phyloP scores from a whole-genome alignment of 1,140 invertebrate species.

The Drosophila suzukii region DNA sequence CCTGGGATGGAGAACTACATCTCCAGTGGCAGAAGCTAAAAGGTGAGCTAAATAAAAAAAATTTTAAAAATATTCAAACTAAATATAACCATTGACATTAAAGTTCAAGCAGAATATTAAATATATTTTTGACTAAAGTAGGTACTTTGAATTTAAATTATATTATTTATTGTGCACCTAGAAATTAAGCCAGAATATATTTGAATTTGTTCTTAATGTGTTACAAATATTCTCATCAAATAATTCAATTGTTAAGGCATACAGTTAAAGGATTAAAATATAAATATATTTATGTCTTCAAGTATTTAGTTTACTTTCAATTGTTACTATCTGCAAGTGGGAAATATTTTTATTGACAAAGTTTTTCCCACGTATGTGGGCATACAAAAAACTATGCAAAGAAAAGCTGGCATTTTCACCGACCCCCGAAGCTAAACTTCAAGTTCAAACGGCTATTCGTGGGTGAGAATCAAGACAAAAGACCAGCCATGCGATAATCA shows the following conservation, averaged over 20 bases:
- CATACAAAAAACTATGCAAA: not conserved
- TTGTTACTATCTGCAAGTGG: not conserved
- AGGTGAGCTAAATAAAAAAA: slow-evolving; percentile 40
- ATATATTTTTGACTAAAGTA: not conserved
- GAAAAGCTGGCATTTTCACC: slow-evolving; percentile 23
- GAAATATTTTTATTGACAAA: slow-evolving; percentile 8
- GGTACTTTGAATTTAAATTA: too few species aligned
- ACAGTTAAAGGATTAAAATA: too few species aligned
- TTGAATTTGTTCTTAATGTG: too few species aligned
- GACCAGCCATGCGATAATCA: slow-evolving; percentile 13
- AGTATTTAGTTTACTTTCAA: too few species aligned
- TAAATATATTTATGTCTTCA: too few species aligned
- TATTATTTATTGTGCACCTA: too few species aligned
- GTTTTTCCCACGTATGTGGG: slow-evolving; percentile 15
- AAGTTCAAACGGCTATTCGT: slow-evolving; percentile 23
- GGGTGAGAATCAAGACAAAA: slow-evolving; percentile 16
- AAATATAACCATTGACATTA: not conserved
- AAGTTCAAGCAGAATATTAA: not conserved
- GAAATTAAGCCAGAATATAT: too few species aligned
- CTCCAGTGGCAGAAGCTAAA: slow-evolving; percentile 80
- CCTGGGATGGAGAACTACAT: slow-evolving; percentile 70
- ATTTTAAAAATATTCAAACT: too few species aligned
- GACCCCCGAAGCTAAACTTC: not conserved
- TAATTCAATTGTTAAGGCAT: too few species aligned
- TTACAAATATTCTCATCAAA: too few species aligned